A percentile compares a stretch with the other conserved stretches of the same genome.
These are phyloP conservation scores for Benitochromis conjunctus DNA, from an alignment of 2,113 vertebrate species.

Conservation along the genomic window DNA sequence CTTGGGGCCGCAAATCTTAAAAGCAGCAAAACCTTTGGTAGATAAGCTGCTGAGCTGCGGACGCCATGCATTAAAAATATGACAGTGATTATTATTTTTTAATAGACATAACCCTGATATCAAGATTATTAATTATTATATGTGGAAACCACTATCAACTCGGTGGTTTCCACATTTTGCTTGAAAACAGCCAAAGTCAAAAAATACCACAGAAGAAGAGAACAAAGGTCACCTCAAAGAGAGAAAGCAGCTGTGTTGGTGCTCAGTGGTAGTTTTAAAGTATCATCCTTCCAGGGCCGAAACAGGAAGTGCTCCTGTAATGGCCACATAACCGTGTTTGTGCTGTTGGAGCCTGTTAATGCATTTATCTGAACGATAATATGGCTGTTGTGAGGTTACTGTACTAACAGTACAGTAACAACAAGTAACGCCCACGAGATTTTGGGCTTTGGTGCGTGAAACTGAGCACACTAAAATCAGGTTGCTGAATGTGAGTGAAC, in stretches of 20 bases:
- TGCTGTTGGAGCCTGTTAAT: not conserved
- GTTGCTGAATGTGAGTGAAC: too few species aligned
- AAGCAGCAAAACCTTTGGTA: not conserved
- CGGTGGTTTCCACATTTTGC: not conserved
- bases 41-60: not conserved
- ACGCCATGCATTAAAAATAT: not conserved
- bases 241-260: not conserved
- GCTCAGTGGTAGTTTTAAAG: not conserved
- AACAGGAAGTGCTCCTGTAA: accelerated
- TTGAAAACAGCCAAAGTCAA: not conserved
- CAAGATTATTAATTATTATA: not conserved
- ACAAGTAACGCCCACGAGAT: not conserved
- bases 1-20: not conserved
- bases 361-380: not conserved
- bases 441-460: accelerated
- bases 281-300: not conserved
- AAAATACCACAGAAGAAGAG: not conserved
- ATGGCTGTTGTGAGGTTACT: not conserved
- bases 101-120: not conserved
- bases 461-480: accelerated
- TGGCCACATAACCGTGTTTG: not conserved
- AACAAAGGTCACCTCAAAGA: not conserved
- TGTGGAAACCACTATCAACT: not conserved
- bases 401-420: not conserved
- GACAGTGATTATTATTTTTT: accelerated